phyloP scores from a whole-genome alignment of 2,113 vertebrate genomes.

The Protobothrops mucrosquamatus region DNA sequence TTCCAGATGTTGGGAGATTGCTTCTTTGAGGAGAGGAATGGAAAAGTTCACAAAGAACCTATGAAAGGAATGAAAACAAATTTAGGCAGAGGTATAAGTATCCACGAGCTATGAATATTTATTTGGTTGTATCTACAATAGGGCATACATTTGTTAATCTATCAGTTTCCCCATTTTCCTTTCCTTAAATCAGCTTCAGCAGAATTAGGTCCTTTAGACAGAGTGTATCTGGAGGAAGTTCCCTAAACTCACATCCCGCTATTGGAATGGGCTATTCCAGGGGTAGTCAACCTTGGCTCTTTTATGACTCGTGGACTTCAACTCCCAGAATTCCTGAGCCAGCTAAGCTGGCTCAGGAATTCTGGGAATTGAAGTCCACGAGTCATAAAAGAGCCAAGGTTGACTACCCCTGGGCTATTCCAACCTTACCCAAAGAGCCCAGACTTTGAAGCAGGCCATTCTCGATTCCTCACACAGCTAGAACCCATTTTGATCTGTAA shows the following conservation, averaged over 20 bases:
- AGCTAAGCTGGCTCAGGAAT: too few relatives aligned
- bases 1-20: slow-evolving; percentile 90
- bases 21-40: slow-evolving; percentile 93
- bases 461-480: not conserved
- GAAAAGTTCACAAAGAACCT: slow-evolving; percentile 98
- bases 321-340: too few relatives aligned
- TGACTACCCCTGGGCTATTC: too few relatives aligned
- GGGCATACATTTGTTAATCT: not conserved
- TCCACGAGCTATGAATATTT: not conserved
- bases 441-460: not conserved
- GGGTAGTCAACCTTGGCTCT: too few relatives aligned
- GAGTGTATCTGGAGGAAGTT: not conserved
- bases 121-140: not conserved
- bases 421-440: not conserved
- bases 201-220: not conserved
- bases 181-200: not conserved
- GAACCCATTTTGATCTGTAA: not conserved
- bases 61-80: slow-evolving; percentile 46
- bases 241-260: not conserved
- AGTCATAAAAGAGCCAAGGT: too few relatives aligned
- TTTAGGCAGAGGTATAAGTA: slow-evolving; percentile 13
- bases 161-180: not conserved
- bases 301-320: too few relatives aligned
- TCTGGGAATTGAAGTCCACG: too few relatives aligned
- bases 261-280: not conserved